Base-by-base conservation (phyloP, 1,140 invertebrate species). In the Lordiphosa mommai region DNA sequence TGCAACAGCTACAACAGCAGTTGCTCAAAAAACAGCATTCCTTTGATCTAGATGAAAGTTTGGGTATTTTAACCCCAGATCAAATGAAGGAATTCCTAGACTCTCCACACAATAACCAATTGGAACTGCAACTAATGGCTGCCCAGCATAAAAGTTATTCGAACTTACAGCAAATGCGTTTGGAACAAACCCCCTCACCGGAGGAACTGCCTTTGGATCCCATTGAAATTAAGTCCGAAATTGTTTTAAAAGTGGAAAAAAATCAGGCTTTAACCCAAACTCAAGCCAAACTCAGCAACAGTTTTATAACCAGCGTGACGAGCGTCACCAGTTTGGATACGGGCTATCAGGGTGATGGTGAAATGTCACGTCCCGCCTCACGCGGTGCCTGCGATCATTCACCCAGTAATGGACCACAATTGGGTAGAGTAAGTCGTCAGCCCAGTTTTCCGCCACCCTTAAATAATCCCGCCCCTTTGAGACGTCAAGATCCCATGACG, bases 301-400 rank as follows among this genome's bases (percentile, higher is more conserved):
- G 94, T 86, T 95, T 95, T 74, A 93, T 96, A 2, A 95, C 94
- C 0, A 95, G 94, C 64, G 93, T 96, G 1, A 96, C 95, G 1
- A 95, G 94, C 73, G 95, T 96, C 20, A 95, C 95, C 3, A 96
- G 95, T 77, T 89, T 96, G 61, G 95, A 96, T 79, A 94, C 93
- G 3, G 95, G 95, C 8, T 96, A 96, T 88, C 95, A 96, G 89
- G 94, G 94, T 7, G 95, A 95, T 89, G 94, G 94, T 0, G 95
- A 96, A 89, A 94, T 94, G 91, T 95, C 94, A 5, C 89, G 94
- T 40, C 94, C 94, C 1, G 94, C 93, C 0, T 95, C 94, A 67
- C 91, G 94, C 59, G 94, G 93, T 49, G 93, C 92, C 33, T 94
- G 93, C 88, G 89, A 94, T 89, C 93, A 92, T 82, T 93, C 92